These are phyloP conservation scores for Gambusia holbrooki DNA, from an alignment of 2,113 vertebrate genomes.

Conservation along the genomic window DNA sequence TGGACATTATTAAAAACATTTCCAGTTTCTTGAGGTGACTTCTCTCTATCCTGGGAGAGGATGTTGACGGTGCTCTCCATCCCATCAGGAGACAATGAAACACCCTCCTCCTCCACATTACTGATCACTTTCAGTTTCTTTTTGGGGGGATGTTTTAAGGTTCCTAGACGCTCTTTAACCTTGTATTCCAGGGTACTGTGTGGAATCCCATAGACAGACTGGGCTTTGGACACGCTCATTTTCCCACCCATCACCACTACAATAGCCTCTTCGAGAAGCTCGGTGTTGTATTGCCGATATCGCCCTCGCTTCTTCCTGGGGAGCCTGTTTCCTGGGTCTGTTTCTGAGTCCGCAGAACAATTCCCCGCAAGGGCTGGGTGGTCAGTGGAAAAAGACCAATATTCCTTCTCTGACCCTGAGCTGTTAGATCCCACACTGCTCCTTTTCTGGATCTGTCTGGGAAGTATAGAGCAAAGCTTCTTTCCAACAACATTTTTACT, in stretches of 20 bases:
- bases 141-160: slow-evolving; percentile 99
- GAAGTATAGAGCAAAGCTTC: slow-evolving; percentile 92
- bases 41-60: slow-evolving; percentile 51
- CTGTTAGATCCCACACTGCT: slow-evolving; percentile 72
- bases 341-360: slow-evolving; percentile 92
- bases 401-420: slow-evolving; percentile 89
- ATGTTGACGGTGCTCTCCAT: slow-evolving; percentile 85
- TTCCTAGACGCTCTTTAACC: slow-evolving; percentile 98
- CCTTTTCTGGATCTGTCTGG: slow-evolving; percentile 89
- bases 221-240: slow-evolving; percentile 99
- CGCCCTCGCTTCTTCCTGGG: slow-evolving; percentile 97
- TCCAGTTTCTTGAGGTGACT: slow-evolving; percentile 42
- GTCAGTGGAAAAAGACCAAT: slow-evolving; percentile 91
- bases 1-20: slow-evolving; percentile 46
- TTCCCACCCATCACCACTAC: slow-evolving; percentile 97
- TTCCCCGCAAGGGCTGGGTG: slow-evolving; percentile 86
- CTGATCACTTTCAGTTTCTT: slow-evolving; percentile 96
- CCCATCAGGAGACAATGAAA: slow-evolving; percentile 83
- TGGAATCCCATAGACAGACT: slow-evolving; percentile 98
- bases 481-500: slow-evolving; percentile 91
- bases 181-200: slow-evolving; percentile 99
- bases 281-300: slow-evolving; percentile 98
- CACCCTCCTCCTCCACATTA: slow-evolving; percentile 88
- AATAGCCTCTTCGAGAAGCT: slow-evolving; percentile 98
- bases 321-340: slow-evolving; percentile 92